Evolutionary conservation across 2,888 invertebrate genomes (phyloP).

Genomic region (Urechis unicinctus): DNA sequence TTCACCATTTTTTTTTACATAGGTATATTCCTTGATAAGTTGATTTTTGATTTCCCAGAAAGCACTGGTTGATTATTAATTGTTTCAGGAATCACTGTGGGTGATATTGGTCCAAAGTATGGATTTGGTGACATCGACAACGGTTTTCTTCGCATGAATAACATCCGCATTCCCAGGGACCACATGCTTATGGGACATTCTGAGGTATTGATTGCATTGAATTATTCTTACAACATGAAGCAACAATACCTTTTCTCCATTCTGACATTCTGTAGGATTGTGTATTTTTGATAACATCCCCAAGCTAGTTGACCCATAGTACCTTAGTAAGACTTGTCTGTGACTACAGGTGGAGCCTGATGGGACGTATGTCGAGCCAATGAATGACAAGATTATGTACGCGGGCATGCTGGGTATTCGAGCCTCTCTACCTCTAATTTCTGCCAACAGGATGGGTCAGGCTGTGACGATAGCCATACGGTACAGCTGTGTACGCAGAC

Average conservation of each 20-base stretch:
- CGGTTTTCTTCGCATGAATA: conserved; percentile 82
- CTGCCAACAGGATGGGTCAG: conserved; percentile 1
- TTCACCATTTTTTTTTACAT: too few species aligned
- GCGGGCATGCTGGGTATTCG: conserved; percentile 12
- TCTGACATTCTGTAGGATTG: too few species aligned
- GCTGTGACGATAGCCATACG: conserved; percentile 17
- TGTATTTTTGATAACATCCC: too few species aligned
- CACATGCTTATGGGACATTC: conserved; percentile 65
- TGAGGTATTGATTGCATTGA: not conserved
- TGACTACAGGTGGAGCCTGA: not conserved
- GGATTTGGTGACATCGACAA: conserved; percentile 90
- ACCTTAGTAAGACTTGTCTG: not conserved
- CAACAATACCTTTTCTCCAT: too few species aligned
- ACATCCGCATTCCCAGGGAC: conserved; percentile 80
- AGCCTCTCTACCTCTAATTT: conserved; percentile 3
- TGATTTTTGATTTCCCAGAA: too few species aligned
- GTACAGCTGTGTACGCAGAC: conserved; percentile 12
- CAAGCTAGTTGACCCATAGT: too few species aligned
- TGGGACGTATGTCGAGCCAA: not conserved
- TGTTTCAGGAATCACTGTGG: conserved; percentile 69
- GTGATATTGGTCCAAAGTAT: conserved; percentile 91
- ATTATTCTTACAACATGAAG: too few species aligned
- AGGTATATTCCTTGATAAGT: too few species aligned
- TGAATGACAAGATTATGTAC: conserved; percentile 9
- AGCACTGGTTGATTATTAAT: too few species aligned